Evolutionary conservation across 2,113 vertebrate species (phyloP).

Genomic region (Meles meles): DNA sequence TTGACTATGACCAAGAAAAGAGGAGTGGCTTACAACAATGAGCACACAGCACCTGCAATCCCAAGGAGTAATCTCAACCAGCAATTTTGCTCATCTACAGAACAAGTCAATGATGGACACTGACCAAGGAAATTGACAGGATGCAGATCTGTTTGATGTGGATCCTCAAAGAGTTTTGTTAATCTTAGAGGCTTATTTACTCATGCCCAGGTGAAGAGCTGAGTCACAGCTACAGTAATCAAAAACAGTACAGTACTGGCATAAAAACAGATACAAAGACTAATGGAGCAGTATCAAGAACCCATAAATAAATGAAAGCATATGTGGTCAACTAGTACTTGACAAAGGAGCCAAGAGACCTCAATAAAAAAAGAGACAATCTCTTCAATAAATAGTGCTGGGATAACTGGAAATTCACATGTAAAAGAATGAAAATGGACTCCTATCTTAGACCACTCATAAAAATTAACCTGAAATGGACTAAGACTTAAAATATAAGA

Average conservation of each 20-base stretch:
- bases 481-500: background rate
- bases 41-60: background rate
- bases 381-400: background rate
- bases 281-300: background rate
- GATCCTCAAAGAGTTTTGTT: background rate
- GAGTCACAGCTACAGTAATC: background rate
- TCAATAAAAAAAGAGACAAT: background rate
- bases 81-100: background rate
- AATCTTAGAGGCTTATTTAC: background rate
- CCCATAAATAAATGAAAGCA: background rate
- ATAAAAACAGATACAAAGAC: background rate
- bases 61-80: background rate
- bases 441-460: background rate
- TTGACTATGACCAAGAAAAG: background rate
- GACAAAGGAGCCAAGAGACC: background rate
- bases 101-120: background rate
- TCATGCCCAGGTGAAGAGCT: background rate
- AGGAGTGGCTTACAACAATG: background rate
- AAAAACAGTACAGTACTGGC: background rate
- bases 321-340: background rate
- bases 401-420: background rate
- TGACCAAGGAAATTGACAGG: background rate
- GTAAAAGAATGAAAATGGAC: background rate
- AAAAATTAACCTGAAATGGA: background rate
- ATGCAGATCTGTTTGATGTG: background rate